phyloP scores from a whole-genome alignment of 2,797 vertebrate species.

The Platyrinchus mystaceus region DNA sequence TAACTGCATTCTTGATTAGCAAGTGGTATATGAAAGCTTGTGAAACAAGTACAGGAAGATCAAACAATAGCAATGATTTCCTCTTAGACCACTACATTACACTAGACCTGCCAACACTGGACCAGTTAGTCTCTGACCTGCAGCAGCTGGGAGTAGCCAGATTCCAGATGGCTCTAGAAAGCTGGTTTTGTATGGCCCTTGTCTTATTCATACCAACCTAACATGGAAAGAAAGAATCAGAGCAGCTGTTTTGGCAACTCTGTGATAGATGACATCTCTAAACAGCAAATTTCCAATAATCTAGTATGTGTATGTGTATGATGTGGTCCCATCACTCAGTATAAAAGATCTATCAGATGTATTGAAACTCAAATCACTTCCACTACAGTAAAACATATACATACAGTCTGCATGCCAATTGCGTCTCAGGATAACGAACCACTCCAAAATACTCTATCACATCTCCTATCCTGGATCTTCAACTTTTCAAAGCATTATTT shows the following conservation, averaged over 20 bases:
- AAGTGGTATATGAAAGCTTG: background rate
- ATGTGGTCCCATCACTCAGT: background rate
- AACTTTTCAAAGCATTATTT: background rate
- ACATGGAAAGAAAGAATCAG: background rate
- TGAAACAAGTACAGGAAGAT: slow-evolving; percentile 33
- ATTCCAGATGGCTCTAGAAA: background rate
- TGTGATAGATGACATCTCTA: background rate
- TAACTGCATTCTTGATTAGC: background rate
- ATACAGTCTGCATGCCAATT: background rate
- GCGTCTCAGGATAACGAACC: background rate
- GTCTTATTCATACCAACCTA: background rate
- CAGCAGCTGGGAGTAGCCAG: background rate
- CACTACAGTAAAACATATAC: background rate
- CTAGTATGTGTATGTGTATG: too few species aligned
- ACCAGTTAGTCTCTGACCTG: background rate
- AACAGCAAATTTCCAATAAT: background rate
- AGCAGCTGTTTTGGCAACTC: background rate
- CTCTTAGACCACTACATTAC: background rate
- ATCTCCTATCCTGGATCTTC: background rate
- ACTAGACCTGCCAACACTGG: background rate
- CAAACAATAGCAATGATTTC: slow-evolving; percentile 33
- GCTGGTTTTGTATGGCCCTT: background rate
- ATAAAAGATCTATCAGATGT: background rate
- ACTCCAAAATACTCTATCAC: background rate
- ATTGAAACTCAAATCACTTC: background rate